Evolutionary conservation across 2,113 vertebrate species (phyloP).

Genomic region (Misgurnus anguillicaudatus): DNA sequence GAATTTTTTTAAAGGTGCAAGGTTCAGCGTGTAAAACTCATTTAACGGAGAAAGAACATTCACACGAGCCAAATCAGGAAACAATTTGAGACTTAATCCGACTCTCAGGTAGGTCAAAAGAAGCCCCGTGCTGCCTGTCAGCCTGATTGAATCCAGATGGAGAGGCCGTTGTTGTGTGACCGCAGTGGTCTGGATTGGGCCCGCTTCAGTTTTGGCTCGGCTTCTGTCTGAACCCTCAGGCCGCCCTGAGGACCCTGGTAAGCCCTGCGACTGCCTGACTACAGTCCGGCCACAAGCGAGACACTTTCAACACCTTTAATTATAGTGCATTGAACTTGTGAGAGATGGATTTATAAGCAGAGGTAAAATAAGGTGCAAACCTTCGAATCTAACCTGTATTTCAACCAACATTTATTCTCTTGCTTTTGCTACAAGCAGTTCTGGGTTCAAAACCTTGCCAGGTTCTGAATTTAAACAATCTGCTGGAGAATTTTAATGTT

Average conservation of each 20-base stretch:
- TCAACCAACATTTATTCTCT: no score
- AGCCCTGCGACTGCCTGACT: constrained; percentile 17
- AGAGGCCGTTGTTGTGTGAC: neutral
- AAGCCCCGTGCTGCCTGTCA: constrained; percentile 27
- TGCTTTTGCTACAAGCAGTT: no score
- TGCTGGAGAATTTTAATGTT: no score
- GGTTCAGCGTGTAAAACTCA: constrained; percentile 26
- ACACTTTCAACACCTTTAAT: constrained; percentile 24
- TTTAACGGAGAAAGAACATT: constrained; percentile 36
- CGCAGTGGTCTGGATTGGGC: constrained; percentile 24
- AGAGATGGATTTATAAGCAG: constrained; percentile 3
- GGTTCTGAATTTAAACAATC: no score
- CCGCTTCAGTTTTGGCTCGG: neutral
- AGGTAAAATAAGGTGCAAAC: neutral
- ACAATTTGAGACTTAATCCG: constrained; percentile 28
- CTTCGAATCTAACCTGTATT: no score
- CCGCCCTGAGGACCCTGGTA: constrained; percentile 16
- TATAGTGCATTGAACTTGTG: constrained; percentile 4
- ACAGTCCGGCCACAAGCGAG: neutral
- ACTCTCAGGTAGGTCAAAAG: constrained; percentile 51
- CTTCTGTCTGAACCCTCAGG: constrained; percentile 27
- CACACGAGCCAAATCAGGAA: constrained; percentile 42
- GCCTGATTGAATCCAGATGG: constrained; percentile 52
- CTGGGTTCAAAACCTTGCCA: no score
- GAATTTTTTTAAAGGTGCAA: constrained; percentile 22